phyloP scores from a whole-genome alignment of 2,888 invertebrate species.

The Galerucella calmariensis region DNA sequence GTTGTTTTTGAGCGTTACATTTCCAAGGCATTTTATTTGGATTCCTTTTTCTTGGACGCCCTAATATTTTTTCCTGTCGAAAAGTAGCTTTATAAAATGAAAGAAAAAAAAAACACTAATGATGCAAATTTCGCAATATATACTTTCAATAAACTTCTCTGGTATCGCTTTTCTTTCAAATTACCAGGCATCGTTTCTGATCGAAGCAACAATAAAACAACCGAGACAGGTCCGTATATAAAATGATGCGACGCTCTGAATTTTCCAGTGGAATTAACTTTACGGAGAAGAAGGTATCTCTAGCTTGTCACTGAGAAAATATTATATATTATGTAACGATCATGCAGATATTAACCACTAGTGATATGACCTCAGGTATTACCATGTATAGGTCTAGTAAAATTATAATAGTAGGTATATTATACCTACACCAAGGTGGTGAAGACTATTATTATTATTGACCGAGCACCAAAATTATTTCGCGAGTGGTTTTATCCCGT shows the following conservation, averaged over 20 bases:
- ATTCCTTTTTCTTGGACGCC: neutral
- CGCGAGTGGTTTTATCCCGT: too few relatives aligned
- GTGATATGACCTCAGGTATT: too few relatives aligned
- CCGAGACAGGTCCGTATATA: conserved; percentile 6
- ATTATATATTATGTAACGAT: too few relatives aligned
- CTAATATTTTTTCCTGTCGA: conserved; percentile 15
- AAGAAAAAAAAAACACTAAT: conserved; percentile 15
- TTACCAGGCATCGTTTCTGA: conserved; percentile 18
- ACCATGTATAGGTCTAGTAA: too few relatives aligned
- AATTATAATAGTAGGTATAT: too few relatives aligned
- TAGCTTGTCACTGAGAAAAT: neutral
- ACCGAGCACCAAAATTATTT: too few relatives aligned
- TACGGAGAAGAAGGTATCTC: conserved; percentile 1
- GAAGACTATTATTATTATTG: too few relatives aligned
- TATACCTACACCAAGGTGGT: too few relatives aligned
- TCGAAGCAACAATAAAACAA: conserved; percentile 16
- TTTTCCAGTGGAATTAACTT: neutral
- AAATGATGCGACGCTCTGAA: neutral
- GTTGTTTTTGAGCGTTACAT: neutral
- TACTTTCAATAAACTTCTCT: conserved; percentile 12
- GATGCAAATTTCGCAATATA: conserved; percentile 21
- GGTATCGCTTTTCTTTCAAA: conserved; percentile 19
- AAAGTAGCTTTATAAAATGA: conserved; percentile 16
- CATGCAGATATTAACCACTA: too few relatives aligned
- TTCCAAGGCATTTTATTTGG: neutral